These are phyloP conservation scores for Petrocephalus zakoni DNA, from an alignment of 2,113 vertebrate genomes.

Conservation along the genomic window DNA sequence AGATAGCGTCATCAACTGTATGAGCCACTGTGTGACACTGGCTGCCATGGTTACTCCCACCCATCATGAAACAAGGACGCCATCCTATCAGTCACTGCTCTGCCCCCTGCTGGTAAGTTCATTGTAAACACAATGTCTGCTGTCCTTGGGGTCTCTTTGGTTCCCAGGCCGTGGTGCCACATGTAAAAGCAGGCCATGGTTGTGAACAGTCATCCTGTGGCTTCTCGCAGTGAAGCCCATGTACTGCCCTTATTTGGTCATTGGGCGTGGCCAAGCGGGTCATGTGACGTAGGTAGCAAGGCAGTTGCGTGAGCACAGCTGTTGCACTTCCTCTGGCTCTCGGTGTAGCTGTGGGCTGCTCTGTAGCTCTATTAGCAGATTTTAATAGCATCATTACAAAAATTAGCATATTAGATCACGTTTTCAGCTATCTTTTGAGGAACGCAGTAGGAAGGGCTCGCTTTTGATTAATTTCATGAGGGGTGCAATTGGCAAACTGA, in stretches of 20 bases:
- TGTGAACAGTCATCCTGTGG: background rate
- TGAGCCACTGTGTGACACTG: background rate
- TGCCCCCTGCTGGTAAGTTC: background rate
- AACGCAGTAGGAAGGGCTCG: constrained; percentile 28
- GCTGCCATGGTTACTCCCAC: background rate
- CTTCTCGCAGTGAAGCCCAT: background rate
- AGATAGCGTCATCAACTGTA: background rate
- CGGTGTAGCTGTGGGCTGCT: background rate
- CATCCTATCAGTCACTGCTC: background rate
- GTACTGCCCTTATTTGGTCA: background rate
- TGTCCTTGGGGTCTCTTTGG: background rate
- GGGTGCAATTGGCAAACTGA: constrained; percentile 34
- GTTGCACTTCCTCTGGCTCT: background rate
- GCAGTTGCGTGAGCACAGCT: background rate
- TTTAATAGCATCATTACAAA: constrained; percentile 1
- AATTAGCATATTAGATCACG: constrained; percentile 27
- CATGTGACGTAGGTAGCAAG: background rate
- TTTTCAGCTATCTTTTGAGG: constrained; percentile 32
- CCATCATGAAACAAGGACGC: background rate
- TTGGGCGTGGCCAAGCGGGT: background rate
- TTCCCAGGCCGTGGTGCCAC: background rate
- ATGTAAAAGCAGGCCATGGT: background rate
- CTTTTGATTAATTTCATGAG: constrained; percentile 50
- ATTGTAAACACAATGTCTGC: background rate
- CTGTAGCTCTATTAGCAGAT: background rate